Conservation (phyloP, 2,888 invertebrate species). For the Cephus nigrinus region DNA sequence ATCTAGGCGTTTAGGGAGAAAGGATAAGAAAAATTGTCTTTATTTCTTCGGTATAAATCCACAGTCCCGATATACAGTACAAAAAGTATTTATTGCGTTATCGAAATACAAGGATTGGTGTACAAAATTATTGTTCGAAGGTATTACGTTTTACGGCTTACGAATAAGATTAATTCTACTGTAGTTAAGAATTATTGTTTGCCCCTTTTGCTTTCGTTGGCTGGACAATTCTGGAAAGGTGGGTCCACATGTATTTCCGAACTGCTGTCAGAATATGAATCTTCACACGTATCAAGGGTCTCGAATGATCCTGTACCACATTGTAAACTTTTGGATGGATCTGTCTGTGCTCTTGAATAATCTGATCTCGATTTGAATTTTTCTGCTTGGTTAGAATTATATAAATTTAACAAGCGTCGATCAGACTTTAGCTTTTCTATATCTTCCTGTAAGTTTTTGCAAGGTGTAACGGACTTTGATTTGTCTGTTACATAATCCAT, state of each 20-base stretch:
- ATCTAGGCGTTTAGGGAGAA: neutral
- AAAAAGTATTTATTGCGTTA: conserved; percentile 19
- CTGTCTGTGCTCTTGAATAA: neutral
- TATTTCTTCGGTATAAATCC: neutral
- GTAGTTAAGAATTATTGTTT: neutral
- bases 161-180: neutral
- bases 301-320: neutral
- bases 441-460: neutral
- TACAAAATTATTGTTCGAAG: neutral
- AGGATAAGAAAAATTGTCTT: neutral
- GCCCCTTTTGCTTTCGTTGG: neutral
- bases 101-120: conserved; percentile 18
- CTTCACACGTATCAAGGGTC: neutral
- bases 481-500: neutral
- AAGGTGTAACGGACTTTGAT: neutral
- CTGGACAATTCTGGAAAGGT: neutral
- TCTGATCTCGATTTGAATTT: neutral
- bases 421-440: neutral
- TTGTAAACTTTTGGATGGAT: neutral
- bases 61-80: neutral
- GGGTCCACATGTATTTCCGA: neutral
- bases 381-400: conserved; percentile 23
- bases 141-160: conserved; percentile 6
- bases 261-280: neutral
- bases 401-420: conserved; percentile 20